Conservation (phyloP, 1,140 invertebrate genomes). For the Gryon sp. region DNA sequence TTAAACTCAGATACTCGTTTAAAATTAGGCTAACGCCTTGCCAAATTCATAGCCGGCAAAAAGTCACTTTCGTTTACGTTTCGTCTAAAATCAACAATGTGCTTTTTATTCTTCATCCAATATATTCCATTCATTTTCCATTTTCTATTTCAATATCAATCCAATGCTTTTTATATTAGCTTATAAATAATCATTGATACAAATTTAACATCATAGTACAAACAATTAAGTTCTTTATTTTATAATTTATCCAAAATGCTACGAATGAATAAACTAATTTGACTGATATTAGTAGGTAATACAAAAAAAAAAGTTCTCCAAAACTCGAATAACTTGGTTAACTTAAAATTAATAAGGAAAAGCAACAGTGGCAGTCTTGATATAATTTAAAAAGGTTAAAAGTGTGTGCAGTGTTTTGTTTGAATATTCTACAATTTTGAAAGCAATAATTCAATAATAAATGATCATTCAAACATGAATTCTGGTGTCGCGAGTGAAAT, state of each 20-base stretch:
- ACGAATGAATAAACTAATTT: too few relatives aligned
- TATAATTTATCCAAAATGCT: too few relatives aligned
- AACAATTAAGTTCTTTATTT: too few relatives aligned
- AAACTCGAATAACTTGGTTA: constrained; percentile 1
- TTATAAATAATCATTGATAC: too few relatives aligned
- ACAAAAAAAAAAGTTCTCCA: constrained; percentile 10
- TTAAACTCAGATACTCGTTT: constrained; percentile 43
- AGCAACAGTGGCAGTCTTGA: constrained; percentile 39
- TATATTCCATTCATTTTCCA: too few relatives aligned
- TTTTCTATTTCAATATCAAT: too few relatives aligned
- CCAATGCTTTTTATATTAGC: too few relatives aligned
- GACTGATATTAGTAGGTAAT: too few relatives aligned
- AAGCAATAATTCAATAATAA: background rate
- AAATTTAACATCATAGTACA: too few relatives aligned
- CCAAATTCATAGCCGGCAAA: constrained; percentile 21
- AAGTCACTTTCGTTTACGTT: constrained; percentile 30
- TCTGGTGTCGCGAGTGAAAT: constrained; percentile 62
- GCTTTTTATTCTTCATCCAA: too few relatives aligned
- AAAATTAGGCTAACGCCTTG: constrained; percentile 58
- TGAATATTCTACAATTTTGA: background rate
- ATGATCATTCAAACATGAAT: constrained; percentile 21
- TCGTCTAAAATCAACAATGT: background rate
- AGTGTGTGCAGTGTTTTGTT: constrained; percentile 39
- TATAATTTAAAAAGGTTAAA: too few relatives aligned
- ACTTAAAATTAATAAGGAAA: background rate